Percentiles rank a stretch among this genome's conserved stretches.
These are phyloP conservation scores for Psittacula echo DNA, from an alignment of 2,797 vertebrate genomes.

Conservation along the genomic window DNA sequence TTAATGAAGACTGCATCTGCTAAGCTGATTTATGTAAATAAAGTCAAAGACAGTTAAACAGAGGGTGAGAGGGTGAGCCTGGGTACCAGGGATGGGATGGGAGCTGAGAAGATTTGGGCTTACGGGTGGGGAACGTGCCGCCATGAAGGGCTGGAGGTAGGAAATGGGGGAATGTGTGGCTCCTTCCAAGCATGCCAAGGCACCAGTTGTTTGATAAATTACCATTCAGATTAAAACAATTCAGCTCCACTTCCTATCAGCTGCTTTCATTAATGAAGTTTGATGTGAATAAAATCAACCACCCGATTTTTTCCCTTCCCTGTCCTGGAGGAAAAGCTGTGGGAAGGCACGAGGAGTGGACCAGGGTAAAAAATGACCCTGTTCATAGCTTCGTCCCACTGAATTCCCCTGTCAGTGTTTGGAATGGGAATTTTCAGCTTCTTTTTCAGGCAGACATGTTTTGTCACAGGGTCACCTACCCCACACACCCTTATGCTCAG, in stretches of 20 bases:
- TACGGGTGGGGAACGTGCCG: rapidly evolving
- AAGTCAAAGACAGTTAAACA: neutral
- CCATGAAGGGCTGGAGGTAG: neutral
- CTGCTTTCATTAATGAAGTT: neutral
- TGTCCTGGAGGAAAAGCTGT: neutral
- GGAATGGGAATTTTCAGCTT: neutral
- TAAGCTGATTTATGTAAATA: neutral
- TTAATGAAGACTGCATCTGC: neutral
- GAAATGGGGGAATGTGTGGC: neutral
- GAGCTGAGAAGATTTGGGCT: neutral
- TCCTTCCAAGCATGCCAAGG: rapidly evolving
- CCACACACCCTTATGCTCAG: neutral
- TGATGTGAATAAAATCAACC: neutral
- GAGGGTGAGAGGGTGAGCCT: neutral
- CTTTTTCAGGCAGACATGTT: neutral
- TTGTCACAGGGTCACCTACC: neutral
- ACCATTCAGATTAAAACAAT: neutral
- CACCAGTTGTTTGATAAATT: neutral
- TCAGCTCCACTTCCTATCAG: neutral
- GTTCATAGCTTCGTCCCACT: rapidly evolving
- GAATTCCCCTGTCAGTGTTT: neutral
- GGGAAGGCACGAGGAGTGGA: neutral
- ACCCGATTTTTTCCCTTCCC: neutral
- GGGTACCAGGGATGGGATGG: neutral
- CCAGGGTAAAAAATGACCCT: neutral